Base-by-base conservation (phyloP, 35 echinoderm and acorn worm species). In the Lytechinus variegatus region DNA sequence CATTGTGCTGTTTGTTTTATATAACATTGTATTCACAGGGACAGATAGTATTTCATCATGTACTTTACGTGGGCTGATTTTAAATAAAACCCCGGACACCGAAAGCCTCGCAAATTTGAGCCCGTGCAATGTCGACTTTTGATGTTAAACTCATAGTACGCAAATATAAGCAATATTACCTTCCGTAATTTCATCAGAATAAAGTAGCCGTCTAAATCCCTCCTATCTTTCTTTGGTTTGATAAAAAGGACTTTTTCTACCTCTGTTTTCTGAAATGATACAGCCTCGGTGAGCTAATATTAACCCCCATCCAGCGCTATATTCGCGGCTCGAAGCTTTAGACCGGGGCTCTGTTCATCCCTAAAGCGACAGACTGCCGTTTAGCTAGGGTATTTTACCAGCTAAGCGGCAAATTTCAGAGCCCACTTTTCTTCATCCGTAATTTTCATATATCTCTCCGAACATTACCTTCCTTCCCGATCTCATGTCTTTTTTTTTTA, bases 141-240 rank as follows among this genome's bases (percentile, higher is more conserved):
- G 88, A 90, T 54, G 52, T 90, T 90, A 90, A 90, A 90, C 88
- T 90, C 88, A 90, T 90, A 90, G 88, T 90, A 90, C 88, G 52
- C 88, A 54, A 90, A 90, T 90, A 90, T 29, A 54, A 90, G 29
- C 88, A 90, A 90, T 90, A 90, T 90, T 90, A 90, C 88, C 88
- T 24, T n/a, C 28, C 88, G 88, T 90, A 90, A 90, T 90, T 90
- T 90, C 88, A 90, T 90, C 88, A 90, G 16, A 54, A 44, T 54
- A 54, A 27, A 90, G 88, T 90, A 90, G 88, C 88, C 13, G 88
- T 79, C 88, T 90, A 90, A 90, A 90, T 90, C 88, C 27, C 88
- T 52, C 88, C 88, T 54, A 52, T 90, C 88, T 90, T 90, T 54
- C 88, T 54, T 21, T 54, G 29, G 88, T 90, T 52, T 16, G 4